Evolutionary conservation across 2,888 invertebrate species (phyloP), one percentile per base, ranked within the genome.

Genomic region (Amiota communis): DNA sequence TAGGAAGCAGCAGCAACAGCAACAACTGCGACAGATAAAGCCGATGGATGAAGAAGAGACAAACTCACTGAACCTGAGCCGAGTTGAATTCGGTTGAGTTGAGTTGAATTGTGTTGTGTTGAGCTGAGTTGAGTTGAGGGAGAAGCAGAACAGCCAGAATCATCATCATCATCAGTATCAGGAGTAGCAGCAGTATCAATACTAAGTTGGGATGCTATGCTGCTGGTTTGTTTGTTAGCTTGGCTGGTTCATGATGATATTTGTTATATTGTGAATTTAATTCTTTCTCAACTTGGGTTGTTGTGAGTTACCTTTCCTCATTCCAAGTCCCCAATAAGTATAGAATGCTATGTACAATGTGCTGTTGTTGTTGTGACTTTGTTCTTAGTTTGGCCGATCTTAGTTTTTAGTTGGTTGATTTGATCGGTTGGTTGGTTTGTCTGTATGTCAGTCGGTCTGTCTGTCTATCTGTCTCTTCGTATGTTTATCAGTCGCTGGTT

Each of bases 71-170:
- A 57, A 13, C 20, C 51, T 65, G 64, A 74, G 69, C 36, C 56
- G 53, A 53, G 53, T n/a, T 53, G 57, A 70, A 76, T 64, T 78
- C 4, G 8, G 53, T n/a, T 4, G 57, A 70, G 77, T 59, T 78
- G 72, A 78, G 75, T 2, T 23, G 23, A 23, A 3, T 23, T 23
- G 23, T 23, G 23, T 23, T 23, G 23, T 23, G 23, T 23, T 23
- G n/a, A n/a, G n/a, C n/a, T n/a, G 51, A 51, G 51, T n/a, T 51
- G 57, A 70, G 77, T 64, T 78, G 72, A 78, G 75, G 75, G 74
- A 78, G 78, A 57, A 73, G 78, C 57, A 57, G 71, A 73, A 70
- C 71, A 77, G 76, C 20, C 10, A 59, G 11, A 59, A 15, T n/a
- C 53, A 53, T 12, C 53, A 53, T 2, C 59, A 59, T 11, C 59